A percentile compares a stretch with the other conserved stretches of the same genome.
phyloP scores from a whole-genome alignment of 2,797 vertebrate species.

The Staurois parvus region DNA sequence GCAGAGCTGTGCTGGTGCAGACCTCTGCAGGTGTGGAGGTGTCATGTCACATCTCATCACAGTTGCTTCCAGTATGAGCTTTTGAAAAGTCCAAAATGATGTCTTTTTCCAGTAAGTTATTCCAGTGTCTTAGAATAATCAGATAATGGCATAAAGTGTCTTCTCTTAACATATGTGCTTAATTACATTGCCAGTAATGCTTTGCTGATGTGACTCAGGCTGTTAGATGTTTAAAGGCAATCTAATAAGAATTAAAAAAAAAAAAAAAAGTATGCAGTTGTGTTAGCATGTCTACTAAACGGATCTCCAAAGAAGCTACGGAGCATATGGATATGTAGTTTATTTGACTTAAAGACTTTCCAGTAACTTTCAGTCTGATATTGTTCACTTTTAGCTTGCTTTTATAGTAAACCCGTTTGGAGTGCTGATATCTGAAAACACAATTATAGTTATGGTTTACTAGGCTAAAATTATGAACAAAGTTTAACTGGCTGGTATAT shows the following conservation, averaged over 20 bases:
- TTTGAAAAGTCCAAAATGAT: not conserved
- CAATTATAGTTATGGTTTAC: not conserved
- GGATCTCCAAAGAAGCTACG: not conserved
- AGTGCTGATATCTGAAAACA: not conserved
- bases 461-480: not conserved
- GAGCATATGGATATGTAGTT: not conserved
- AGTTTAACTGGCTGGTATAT: not conserved
- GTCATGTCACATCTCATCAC: not conserved
- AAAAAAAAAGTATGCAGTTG: not conserved
- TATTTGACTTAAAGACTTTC: not conserved
- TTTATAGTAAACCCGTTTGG: not conserved
- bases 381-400: not conserved
- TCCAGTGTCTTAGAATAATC: not conserved
- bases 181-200: not conserved
- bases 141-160: not conserved
- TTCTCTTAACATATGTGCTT: not conserved
- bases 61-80: not conserved
- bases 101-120: not conserved
- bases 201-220: not conserved
- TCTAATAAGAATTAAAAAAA: not conserved
- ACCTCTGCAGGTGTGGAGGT: constrained; percentile 47
- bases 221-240: not conserved
- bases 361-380: not conserved
- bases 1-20: constrained; percentile 33
- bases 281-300: not conserved